Evolutionary conservation across 2,888 invertebrate genomes (phyloP), one percentile per base, ranked within the genome.

Genomic region (Silvanus unidentatus): DNA sequence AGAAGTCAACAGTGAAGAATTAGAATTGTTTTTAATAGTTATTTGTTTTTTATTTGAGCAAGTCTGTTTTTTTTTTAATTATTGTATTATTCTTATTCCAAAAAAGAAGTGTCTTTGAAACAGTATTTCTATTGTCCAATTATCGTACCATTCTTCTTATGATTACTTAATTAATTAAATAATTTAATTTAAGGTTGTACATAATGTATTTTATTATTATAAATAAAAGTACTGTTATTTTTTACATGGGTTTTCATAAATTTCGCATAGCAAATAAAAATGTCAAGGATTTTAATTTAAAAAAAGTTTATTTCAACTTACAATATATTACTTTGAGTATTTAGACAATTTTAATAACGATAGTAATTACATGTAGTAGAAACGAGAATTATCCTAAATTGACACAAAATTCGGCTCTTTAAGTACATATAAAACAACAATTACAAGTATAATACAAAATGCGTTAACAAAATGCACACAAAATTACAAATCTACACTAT

Each of bases 1-100:
- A 79, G 57, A 82, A 78, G 73, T 80, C 68, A 32, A 57, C 57
- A 10, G 54, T 48, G 43, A 59, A 58, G 43, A 61, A 59, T 54
- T 64, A 56, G 50, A 40, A 8, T 13, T 37, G 11, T 37, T 4
- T 40, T 40, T 14, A 13, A 35, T 53, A 57, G 49, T 53, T 55
- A 48, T 49, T 48, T 52, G 42, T 54, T 44, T 53, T 49, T 48
- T 53, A 53, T 52, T 54, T 60, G 5, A 22, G 45, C 54, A 57
- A 55, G 57, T 61, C 51, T 59, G 54, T 57, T 53, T 52, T 37
- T 48, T 45, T 40, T 49, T 56, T 55, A 52, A 51, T 56, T 52
- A 49, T 51, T 35, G 6, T 39, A 40, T 41, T 42, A 43, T 42
- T 47, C n/a, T 43, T 37, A 9, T 13, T 16, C 12, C 27, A 41